phyloP scores from a whole-genome alignment of 2,888 invertebrate species.

The Empis stercorea region DNA sequence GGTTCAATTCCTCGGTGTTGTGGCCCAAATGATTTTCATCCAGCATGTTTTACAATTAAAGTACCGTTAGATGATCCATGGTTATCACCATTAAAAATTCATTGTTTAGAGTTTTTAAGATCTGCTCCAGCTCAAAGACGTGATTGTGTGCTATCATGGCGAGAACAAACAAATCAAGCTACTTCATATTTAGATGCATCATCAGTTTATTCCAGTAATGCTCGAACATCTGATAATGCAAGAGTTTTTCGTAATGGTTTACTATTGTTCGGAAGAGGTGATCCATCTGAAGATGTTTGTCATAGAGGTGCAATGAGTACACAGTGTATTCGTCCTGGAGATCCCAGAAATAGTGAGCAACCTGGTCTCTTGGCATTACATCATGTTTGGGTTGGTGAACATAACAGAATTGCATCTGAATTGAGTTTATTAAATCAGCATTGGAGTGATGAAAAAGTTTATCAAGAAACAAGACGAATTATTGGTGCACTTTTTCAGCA shows the following conservation, averaged over 20 bases:
- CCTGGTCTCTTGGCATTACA: constrained; percentile 43
- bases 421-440: constrained; percentile 62
- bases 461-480: constrained; percentile 72
- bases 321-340: constrained; percentile 67
- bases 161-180: constrained; percentile 75
- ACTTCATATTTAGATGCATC: constrained; percentile 75
- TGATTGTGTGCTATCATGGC: constrained; percentile 67
- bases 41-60: constrained; percentile 71
- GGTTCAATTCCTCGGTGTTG: constrained; percentile 70
- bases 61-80: constrained; percentile 62
- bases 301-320: constrained; percentile 56
- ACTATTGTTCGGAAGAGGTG: constrained; percentile 52
- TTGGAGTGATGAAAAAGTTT: constrained; percentile 80
- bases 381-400: constrained; percentile 36
- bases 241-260: constrained; percentile 61
- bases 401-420: constrained; percentile 55
- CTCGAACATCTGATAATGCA: constrained; percentile 57
- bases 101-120: constrained; percentile 70
- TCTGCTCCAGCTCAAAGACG: constrained; percentile 69
- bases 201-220: constrained; percentile 66
- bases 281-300: constrained; percentile 56
- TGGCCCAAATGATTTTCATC: constrained; percentile 49
- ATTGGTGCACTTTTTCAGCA: constrained; percentile 72
- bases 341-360: constrained; percentile 66
- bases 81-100: constrained; percentile 53